phyloP scores from a whole-genome alignment of 2,113 vertebrate species.

The Puffinus mauretanicus region DNA sequence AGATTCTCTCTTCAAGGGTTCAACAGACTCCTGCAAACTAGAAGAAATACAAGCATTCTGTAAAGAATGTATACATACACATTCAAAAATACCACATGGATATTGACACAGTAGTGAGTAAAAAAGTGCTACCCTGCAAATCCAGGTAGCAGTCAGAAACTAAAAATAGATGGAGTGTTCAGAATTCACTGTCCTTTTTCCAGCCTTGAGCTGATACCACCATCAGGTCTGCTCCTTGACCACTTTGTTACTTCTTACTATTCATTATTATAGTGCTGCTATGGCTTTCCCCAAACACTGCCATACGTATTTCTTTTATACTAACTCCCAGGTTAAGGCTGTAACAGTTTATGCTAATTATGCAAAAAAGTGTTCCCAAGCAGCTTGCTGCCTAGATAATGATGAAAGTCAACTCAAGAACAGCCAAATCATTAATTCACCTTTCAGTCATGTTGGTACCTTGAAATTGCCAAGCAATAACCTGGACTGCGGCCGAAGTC shows the following conservation, averaged over 20 bases:
- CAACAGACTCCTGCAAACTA: background rate
- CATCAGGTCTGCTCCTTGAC: background rate
- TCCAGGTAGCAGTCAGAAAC: background rate
- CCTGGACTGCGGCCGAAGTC: background rate
- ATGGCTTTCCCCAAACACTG: background rate
- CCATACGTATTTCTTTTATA: background rate
- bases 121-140: background rate
- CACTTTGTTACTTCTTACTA: background rate
- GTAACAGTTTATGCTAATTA: background rate
- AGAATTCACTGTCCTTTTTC: background rate
- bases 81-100: fast-evolving
- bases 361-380: background rate
- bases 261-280: background rate
- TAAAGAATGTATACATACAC: background rate
- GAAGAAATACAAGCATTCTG: background rate
- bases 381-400: background rate
- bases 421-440: background rate
- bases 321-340: background rate
- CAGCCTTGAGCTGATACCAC: background rate
- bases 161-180: background rate
- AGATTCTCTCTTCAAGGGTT: background rate
- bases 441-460: background rate
- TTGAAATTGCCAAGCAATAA: background rate
- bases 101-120: background rate
- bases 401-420: background rate